Evolutionary conservation across 2,113 vertebrate species (phyloP).

Genomic region (Cheilinus undulatus): DNA sequence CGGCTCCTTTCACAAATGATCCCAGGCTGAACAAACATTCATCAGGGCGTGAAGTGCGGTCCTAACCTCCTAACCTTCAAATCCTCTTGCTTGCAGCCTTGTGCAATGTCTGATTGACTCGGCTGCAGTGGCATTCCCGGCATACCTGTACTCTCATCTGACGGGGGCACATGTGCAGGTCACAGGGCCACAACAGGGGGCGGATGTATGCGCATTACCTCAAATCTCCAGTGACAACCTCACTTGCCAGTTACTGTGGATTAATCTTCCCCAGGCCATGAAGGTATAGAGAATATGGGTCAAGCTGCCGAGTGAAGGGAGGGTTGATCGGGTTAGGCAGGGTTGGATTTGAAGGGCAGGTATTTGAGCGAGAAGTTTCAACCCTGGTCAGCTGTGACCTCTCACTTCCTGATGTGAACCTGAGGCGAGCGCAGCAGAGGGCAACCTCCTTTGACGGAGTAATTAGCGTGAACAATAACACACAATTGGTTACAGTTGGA

Average conservation of each 20-base stretch:
- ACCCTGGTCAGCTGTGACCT: slow-evolving; percentile 39
- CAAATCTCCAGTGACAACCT: slow-evolving; percentile 58
- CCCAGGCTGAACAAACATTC: slow-evolving; percentile 67
- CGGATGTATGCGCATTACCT: slow-evolving; percentile 60
- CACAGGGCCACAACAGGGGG: slow-evolving; percentile 55
- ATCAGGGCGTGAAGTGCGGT: slow-evolving; percentile 46
- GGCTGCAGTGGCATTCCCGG: slow-evolving; percentile 58
- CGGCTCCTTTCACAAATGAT: slow-evolving; percentile 50
- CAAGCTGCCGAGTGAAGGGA: slow-evolving; percentile 37
- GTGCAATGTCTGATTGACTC: slow-evolving; percentile 39
- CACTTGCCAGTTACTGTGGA: slow-evolving; percentile 49
- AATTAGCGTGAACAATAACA: slow-evolving; percentile 75
- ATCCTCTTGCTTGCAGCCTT: slow-evolving; percentile 36
- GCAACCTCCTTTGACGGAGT: slow-evolving; percentile 51
- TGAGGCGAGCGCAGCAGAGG: slow-evolving; percentile 41
- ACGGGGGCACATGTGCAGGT: slow-evolving; percentile 62
- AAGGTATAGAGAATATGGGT: slow-evolving; percentile 20
- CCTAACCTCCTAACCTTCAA: slow-evolving; percentile 48
- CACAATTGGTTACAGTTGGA: slow-evolving; percentile 66
- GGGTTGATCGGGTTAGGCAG: background rate
- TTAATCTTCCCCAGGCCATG: slow-evolving; percentile 58
- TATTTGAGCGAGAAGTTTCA: slow-evolving; percentile 47
- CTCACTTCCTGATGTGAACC: slow-evolving; percentile 48
- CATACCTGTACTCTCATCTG: slow-evolving; percentile 69
- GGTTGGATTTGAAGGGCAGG: slow-evolving; percentile 2